These are phyloP conservation scores for Ennomos fuscantarius DNA, from an alignment of 2,888 invertebrate species.

Conservation along the genomic window DNA sequence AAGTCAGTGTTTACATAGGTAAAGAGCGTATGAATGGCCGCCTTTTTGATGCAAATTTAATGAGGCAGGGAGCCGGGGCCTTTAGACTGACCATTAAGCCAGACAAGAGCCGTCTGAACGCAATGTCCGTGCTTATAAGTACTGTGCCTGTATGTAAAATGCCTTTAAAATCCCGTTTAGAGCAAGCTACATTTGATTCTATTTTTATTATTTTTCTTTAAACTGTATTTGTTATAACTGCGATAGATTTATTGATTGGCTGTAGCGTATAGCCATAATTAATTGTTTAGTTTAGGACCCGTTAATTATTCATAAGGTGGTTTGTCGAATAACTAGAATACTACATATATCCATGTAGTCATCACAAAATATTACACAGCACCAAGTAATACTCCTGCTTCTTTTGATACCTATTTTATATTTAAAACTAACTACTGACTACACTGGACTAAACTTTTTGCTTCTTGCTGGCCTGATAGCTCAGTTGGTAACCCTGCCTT, in stretches of 20 bases:
- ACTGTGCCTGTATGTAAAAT: constrained; percentile 8
- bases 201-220: too few relatives aligned
- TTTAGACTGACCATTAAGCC: constrained; percentile 75
- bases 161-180: constrained; percentile 29
- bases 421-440: too few relatives aligned
- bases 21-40: constrained; percentile 60
- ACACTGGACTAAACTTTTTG: too few relatives aligned
- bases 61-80: constrained; percentile 65
- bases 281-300: constrained; percentile 1
- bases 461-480: too few relatives aligned
- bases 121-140: constrained; percentile 51
- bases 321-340: too few relatives aligned
- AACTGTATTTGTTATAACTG: too few relatives aligned
- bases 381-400: too few relatives aligned
- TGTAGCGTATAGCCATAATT: not conserved
- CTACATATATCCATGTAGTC: too few relatives aligned
- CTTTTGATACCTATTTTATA: too few relatives aligned
- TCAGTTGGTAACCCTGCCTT: too few relatives aligned
- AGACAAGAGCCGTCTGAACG: constrained; percentile 68
- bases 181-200: not conserved
- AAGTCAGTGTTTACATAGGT: constrained; percentile 55
- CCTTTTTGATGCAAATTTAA: constrained; percentile 76
- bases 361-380: too few relatives aligned
- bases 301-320: not conserved
- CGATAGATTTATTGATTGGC: too few relatives aligned